Conservation (phyloP, 2,888 invertebrate species). For the Drosophila pseudotalamancana region DNA sequence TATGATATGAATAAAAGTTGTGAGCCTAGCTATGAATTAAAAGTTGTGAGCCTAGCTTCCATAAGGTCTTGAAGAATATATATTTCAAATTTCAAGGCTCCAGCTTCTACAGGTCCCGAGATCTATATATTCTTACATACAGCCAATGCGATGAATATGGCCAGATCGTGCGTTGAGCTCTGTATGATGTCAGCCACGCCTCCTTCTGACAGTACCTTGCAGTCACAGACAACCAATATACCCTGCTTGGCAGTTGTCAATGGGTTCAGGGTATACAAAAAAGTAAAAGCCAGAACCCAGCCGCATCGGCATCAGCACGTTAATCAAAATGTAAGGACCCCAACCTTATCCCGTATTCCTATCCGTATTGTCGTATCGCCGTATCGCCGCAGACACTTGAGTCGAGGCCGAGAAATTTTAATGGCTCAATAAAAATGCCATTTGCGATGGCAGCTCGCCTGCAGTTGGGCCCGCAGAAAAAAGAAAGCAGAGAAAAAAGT, state of each 20-base stretch:
- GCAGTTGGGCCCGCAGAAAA: conserved; percentile 60
- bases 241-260: neutral
- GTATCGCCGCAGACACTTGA: conserved; percentile 60
- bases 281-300: conserved; percentile 5
- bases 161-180: too few relatives aligned
- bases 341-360: conserved; percentile 12
- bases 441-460: conserved; percentile 74
- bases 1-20: too few relatives aligned
- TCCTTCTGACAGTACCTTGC: neutral
- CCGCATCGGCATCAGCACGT: conserved; percentile 73
- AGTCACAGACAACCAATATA: neutral
- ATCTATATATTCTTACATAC: too few relatives aligned
- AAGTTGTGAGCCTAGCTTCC: too few relatives aligned
- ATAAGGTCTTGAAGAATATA: too few relatives aligned
- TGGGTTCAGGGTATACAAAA: neutral
- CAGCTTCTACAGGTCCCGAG: too few relatives aligned
- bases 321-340: conserved; percentile 81
- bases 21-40: too few relatives aligned
- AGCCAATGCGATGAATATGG: too few relatives aligned
- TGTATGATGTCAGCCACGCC: neutral
- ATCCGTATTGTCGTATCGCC: conserved; percentile 25
- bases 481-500: conserved; percentile 5
- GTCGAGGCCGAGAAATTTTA: conserved; percentile 78
- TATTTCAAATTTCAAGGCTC: too few relatives aligned
- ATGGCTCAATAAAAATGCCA: conserved; percentile 84